Evolutionary conservation across 2,888 invertebrate genomes (phyloP), one percentile per base, ranked within the genome.

Genomic region (Hemicrepidius hirtus): DNA sequence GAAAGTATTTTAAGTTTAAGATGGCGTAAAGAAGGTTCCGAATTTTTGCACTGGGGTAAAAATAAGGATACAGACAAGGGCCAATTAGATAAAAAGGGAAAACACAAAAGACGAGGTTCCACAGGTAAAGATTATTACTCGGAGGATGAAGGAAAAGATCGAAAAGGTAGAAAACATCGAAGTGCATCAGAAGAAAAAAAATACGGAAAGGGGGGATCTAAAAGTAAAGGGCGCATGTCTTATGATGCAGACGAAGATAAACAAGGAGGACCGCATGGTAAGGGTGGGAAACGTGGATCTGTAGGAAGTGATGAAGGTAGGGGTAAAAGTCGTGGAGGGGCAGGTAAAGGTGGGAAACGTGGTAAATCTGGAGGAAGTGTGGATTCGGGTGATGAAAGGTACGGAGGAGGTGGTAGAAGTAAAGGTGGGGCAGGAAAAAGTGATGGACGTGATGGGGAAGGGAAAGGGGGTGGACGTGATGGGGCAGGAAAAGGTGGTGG

Each of bases 1-100:
- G 50, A 50, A n/a, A 57, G 57, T 13, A 16, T 35, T 28, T 57
- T 57, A 18, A 57, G 57, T 37, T 32, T 35, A 37, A 32, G 20
- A 18, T 57, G 57, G 57, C 6, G 10, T 3, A n/a, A 32, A n/a
- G 57, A 57, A 57, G 57, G 35, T 9, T 32, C 32, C 0, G 57
- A n/a, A 13, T 57, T 57, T 57, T 35, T 57, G 16, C 3, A 3
- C 1, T 53, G 53, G 53, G n/a, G n/a, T n/a, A n/a, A n/a, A n/a
- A n/a, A n/a, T n/a, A 18, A 46, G 20, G 10, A 46, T 20, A 20
- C 1, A 53, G 7, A 24, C 13, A 1, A 1, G 9, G 6, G 7
- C 1, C n/a, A n/a, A n/a, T n/a, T n/a, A n/a, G n/a, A 9, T 24
- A 53, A 53, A 53, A n/a, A 28, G 13, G 3, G 9, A 28, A 37